phyloP scores from a whole-genome alignment of 2,113 vertebrate genomes.

The Symphodus melops region DNA sequence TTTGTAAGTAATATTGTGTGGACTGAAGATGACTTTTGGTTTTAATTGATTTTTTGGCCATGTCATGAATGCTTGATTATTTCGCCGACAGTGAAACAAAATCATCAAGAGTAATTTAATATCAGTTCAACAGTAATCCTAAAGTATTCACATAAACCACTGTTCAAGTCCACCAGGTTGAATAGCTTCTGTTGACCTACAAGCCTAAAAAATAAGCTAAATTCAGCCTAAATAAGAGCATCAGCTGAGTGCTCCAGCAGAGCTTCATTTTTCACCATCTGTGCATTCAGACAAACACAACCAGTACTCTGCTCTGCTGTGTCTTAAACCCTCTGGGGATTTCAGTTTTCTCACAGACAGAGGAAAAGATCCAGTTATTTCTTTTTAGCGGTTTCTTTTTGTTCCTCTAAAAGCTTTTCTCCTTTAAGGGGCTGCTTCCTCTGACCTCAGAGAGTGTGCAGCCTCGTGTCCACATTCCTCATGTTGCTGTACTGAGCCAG shows the following conservation, averaged over 20 bases:
- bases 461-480: slow-evolving; percentile 50
- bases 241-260: slow-evolving; percentile 13
- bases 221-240: slow-evolving; percentile 10
- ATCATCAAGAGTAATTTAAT: neutral
- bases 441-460: slow-evolving; percentile 37
- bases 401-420: slow-evolving; percentile 46
- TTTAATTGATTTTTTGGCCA: neutral
- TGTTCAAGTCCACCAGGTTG: neutral
- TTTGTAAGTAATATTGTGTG: no score
- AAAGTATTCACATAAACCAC: neutral
- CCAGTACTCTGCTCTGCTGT: slow-evolving; percentile 1
- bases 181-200: slow-evolving; percentile 19
- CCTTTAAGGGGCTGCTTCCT: slow-evolving; percentile 50
- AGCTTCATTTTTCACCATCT: slow-evolving; percentile 47
- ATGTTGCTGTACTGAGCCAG: slow-evolving; percentile 6
- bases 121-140: neutral
- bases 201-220: neutral
- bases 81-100: neutral
- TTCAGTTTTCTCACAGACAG: neutral
- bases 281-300: slow-evolving; percentile 25
- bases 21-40: no score
- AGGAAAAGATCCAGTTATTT: neutral
- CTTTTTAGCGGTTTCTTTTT: slow-evolving; percentile 9
- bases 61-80: neutral
- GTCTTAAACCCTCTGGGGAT: slow-evolving; percentile 12